Conservation (phyloP, 2,888 invertebrate genomes). For the Harpalus rubripes region DNA sequence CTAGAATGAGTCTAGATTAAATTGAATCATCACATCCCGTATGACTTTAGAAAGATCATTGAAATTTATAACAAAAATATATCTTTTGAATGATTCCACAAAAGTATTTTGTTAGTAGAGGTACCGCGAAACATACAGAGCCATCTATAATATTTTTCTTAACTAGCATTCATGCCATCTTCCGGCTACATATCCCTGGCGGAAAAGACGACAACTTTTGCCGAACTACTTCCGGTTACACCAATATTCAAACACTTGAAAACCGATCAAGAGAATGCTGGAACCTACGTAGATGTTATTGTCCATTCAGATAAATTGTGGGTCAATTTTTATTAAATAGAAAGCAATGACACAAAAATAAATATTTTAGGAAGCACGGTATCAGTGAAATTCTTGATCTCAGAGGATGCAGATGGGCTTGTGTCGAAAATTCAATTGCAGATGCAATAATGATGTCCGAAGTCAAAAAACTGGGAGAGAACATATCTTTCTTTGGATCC, state of each 20-base stretch:
- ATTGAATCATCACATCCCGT: constrained; percentile 48
- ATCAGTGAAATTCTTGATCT: constrained; percentile 80
- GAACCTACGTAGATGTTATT: constrained; percentile 83
- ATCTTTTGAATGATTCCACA: neutral
- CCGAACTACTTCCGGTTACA: constrained; percentile 80
- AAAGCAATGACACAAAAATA: neutral
- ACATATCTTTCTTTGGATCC: constrained; percentile 82
- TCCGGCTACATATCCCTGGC: constrained; percentile 79
- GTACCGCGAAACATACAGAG: constrained; percentile 10
- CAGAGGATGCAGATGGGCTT: constrained; percentile 81
- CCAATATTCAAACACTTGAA: constrained; percentile 81
- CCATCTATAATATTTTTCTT: constrained; percentile 62
- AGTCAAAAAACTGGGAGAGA: constrained; percentile 80
- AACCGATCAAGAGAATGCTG: constrained; percentile 79
- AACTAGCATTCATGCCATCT: constrained; percentile 81
- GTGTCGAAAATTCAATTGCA: constrained; percentile 80
- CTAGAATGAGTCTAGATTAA: constrained; percentile 51
- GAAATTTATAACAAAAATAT: neutral
- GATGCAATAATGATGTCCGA: constrained; percentile 80
- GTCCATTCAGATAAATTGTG: constrained; percentile 81
- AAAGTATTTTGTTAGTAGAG: constrained; percentile 31
- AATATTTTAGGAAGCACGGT: constrained; percentile 76
- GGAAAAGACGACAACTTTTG: constrained; percentile 75
- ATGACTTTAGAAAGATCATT: constrained; percentile 45
- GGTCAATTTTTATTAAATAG: constrained; percentile 69